These are phyloP conservation scores for Scaptomyza cyrtandrae DNA, from an alignment of 2,888 invertebrate genomes.

Conservation along the genomic window DNA sequence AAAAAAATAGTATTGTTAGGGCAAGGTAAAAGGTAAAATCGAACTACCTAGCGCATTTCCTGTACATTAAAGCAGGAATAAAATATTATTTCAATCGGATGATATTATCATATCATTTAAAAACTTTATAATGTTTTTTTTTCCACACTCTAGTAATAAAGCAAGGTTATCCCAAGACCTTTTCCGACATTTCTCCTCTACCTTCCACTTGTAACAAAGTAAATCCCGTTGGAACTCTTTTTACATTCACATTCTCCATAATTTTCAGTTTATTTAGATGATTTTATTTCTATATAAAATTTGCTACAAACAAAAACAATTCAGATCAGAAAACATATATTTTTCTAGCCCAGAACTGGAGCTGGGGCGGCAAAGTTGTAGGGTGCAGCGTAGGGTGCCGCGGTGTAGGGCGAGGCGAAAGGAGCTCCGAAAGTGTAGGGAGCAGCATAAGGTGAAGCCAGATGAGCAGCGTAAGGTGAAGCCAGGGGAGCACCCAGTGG, in stretches of 20 bases:
- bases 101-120: too few species aligned
- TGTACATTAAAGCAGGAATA: too few species aligned
- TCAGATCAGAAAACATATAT: background rate
- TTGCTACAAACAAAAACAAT: conserved; percentile 30
- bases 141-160: background rate
- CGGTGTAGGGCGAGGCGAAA: conserved; percentile 36
- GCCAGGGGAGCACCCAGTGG: conserved; percentile 39
- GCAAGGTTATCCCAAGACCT: background rate
- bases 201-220: background rate
- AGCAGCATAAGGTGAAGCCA: conserved; percentile 44
- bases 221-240: background rate
- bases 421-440: conserved; percentile 35
- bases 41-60: too few species aligned
- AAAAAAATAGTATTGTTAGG: background rate
- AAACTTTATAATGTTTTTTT: too few species aligned
- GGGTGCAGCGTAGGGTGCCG: conserved; percentile 50
- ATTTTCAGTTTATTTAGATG: conserved; percentile 15
- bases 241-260: background rate
- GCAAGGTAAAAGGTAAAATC: too few species aligned
- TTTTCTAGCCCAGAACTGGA: conserved; percentile 56
- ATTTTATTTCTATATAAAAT: conserved; percentile 42
- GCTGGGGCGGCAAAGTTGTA: conserved; percentile 60
- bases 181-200: background rate
- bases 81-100: too few species aligned
- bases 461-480: conserved; percentile 39